Evolutionary conservation across 2,797 vertebrate genomes (phyloP), one percentile per base, ranked within the genome.

Genomic region (Columba guinea): DNA sequence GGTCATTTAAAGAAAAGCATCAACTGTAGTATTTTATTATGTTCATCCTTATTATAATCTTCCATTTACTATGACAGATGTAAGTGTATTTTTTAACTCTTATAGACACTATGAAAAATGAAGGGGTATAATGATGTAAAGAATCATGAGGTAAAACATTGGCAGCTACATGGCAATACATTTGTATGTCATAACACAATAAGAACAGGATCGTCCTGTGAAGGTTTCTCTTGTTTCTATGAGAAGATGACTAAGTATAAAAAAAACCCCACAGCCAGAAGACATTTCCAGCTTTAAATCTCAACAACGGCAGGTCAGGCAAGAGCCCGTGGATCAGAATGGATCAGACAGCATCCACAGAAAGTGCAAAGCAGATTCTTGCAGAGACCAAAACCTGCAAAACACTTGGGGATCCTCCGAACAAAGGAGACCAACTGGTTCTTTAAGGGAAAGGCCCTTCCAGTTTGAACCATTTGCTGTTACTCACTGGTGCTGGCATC

Each of bases 391-490:
- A 79, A 86, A 32, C 18, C 46, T 59, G 23, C 24, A 63, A 24
- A 90, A 74, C 4, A 2, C 51, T 82, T 20, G 7, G 73, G 22
- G 39, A 39, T 84, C 58, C 26, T 93, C 48, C 48, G 32, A 37
- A 86, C 52, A 90, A 69, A 84, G 82, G 63, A 89, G 55, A 30
- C 55, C 77, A 84, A n/a, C 92, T 91, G 55, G 55, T 94, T 93
- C 74, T 84, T 90, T 90, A 87, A 90, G 59, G 48, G 52, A 90
- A 79, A 51, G 67, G 63, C 74, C 51, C 56, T 96, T 94, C 94
- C 88, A 76, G 52, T 92, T 92, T 93, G 90, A 89, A 73, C 93
- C 94, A 90, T 92, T 94, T 95, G 90, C 92, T 88, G 48, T 93
- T 96, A 90, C 51, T 95, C 7, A 4, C 80, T 90, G 77, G 67